Evolutionary conservation across 53 echinoderm and acorn worm genomes (phyloP).

Genomic region (Apostichopus leukothele): DNA sequence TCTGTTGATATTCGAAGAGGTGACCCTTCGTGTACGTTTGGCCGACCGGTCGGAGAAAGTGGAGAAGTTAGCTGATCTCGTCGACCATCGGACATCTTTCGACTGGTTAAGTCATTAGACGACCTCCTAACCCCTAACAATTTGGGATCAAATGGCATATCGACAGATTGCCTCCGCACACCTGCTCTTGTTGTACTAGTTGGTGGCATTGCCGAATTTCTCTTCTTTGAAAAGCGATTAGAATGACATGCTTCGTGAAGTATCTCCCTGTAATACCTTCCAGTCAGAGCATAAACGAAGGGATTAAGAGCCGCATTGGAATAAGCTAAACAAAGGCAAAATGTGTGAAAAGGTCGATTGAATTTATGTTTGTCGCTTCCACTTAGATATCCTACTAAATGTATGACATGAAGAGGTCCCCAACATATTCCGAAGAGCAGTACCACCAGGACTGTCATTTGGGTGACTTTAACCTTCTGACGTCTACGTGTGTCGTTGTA

Average conservation of each 20-base stretch:
- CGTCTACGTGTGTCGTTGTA: slow-evolving; percentile 58
- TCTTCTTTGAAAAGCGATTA: slow-evolving; percentile 36
- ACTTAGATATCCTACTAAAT: background rate
- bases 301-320: slow-evolving; percentile 93
- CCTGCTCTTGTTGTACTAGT: slow-evolving; percentile 59
- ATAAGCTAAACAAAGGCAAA: slow-evolving; percentile 88
- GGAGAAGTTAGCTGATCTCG: background rate
- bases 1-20: background rate
- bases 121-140: background rate
- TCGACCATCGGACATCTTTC: background rate
- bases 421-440: slow-evolving; percentile 89
- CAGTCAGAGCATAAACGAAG: slow-evolving; percentile 95
- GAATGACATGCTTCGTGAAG: slow-evolving; percentile 53
- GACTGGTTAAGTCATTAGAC: background rate
- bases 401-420: slow-evolving; percentile 85
- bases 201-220: slow-evolving; percentile 41
- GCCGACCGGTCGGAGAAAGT: background rate
- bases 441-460: slow-evolving; percentile 90
- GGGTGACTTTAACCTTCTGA: slow-evolving; percentile 83
- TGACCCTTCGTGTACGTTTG: background rate
- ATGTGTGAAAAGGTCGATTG: slow-evolving; percentile 29
- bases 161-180: slow-evolving; percentile 50
- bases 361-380: background rate
- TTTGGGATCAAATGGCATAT: slow-evolving; percentile 39
- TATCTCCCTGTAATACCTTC: slow-evolving; percentile 72